Base-by-base conservation (phyloP, 2,113 vertebrate genomes). In the Ciconia maguari region DNA sequence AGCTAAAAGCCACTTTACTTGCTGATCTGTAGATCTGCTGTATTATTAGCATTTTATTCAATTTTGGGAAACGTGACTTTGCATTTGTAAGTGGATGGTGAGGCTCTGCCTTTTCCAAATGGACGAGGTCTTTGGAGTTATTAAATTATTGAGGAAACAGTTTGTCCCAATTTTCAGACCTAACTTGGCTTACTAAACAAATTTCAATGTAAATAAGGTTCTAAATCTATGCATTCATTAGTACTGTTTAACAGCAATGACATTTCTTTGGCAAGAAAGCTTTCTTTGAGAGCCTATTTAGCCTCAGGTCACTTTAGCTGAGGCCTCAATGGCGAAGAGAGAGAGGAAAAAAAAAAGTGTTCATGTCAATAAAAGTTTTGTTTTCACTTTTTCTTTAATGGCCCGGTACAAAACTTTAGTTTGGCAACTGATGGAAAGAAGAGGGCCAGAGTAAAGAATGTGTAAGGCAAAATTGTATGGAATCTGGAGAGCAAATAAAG, bases 1-100 rank as follows among this genome's bases (percentile, higher is more conserved):
- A 97, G 91, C 96, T 97, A 97, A 98, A 98, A 97, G 95, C 96
- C 94, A 97, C 97, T 97, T 97, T 97, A 61, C 91, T 97, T 91
- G 85, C 85, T 97, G 96, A 95, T 97, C 96, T 88, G 92, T 92
- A 65, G 96, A 94, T 94, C 95, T 95, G 85, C 96, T 97, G 96
- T 96, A 90, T 97, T 98, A 97, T 97, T 95, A 94, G 96, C 90
- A 88, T 97, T 98, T 98, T 95, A 98, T 97, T 95, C 93, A 91
- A 97, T 97, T 97, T 97, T 91, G 77, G 90, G 94, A 93, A 97
- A 95, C 87, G 75, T 97, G 97, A 96, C 96, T 97, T 96, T 98
- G 97, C 97, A 98, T 97, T 93, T 85, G 42, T 95, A 97, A 98
- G 97, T 93, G 93, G 96, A 96, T 61, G 77, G 95, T 96, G 81